Base-by-base conservation (phyloP, 1,140 invertebrate genomes). In the Bombus waltoni region DNA sequence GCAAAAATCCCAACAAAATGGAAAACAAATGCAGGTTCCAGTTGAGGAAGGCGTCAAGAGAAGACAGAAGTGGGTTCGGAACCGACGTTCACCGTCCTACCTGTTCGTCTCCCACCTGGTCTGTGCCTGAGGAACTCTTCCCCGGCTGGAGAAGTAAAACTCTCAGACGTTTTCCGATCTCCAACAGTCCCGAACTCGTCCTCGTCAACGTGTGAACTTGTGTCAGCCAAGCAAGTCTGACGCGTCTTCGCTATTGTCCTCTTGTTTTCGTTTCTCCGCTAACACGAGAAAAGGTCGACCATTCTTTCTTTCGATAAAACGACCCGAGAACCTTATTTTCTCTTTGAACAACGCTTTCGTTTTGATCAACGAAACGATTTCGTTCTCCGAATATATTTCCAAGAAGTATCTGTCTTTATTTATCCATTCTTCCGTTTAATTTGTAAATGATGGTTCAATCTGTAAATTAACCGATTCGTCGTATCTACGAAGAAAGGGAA, bases 151-250 rank as follows among this genome's bases (percentile, higher is more conserved):
- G 83, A 83, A 92, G 91, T 93, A 93, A 94, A 94, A 94, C 93
- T 94, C 91, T 86, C 88, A 81, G 85, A 90, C 91, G 85, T 93
- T 92, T 92, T 90, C 91, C 87, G 88, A 93, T 92, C 92, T 91
- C 80, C 53, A 88, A 92, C 93, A 94, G 93, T 94, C 88, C 81
- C 87, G 84, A 90, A 88, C 89, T 85, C 77, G 89, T 91, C 86
- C 73, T 90, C 90, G 87, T 74, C 89, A 84, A 83, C 81, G 88
- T 82, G 81, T 76, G 82, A 90, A 90, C 86, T 91, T 59, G 71
- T 59, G 66, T 72, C 59, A 76, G 44, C 72, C 65, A 59, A 32
- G 59, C 28, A 38, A 32, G 5, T 59, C n/a, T 28, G 38, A 68
- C 73, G 81, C 84, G 70, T 53, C 35, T 44, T 44, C 72, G 59